These are phyloP conservation scores for Zygaena filipendulae DNA, from an alignment of 2,888 invertebrate genomes.

Conservation along the genomic window DNA sequence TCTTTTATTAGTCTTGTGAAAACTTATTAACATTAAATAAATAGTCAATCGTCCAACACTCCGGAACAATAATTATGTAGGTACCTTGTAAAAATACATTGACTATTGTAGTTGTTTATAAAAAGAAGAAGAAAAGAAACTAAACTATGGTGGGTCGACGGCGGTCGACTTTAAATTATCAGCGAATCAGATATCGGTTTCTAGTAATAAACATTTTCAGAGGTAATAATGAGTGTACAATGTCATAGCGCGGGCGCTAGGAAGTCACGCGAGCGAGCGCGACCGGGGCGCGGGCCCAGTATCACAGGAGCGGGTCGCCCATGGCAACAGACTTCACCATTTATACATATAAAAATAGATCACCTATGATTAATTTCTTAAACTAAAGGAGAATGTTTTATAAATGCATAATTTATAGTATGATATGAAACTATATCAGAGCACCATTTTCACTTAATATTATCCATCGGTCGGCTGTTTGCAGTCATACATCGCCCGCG, in stretches of 20 bases:
- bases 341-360: slow-evolving; percentile 59
- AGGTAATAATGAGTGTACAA: too few relatives aligned
- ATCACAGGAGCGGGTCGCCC: slow-evolving; percentile 11
- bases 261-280: too few relatives aligned
- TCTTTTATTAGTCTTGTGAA: slow-evolving; percentile 44
- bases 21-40: slow-evolving; percentile 41
- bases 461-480: too few relatives aligned
- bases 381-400: slow-evolving; percentile 46
- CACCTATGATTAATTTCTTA: slow-evolving; percentile 34
- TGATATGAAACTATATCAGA: slow-evolving; percentile 63
- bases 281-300: slow-evolving; percentile 1
- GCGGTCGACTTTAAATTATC: too few relatives aligned
- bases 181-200: too few relatives aligned
- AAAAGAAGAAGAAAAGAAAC: too few relatives aligned
- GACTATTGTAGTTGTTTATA: too few relatives aligned
- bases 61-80: too few relatives aligned
- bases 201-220: too few relatives aligned
- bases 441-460: slow-evolving; percentile 45
- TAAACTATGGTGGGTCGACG: too few relatives aligned
- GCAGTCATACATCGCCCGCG: too few relatives aligned
- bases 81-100: slow-evolving; percentile 15
- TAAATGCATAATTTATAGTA: slow-evolving; percentile 54
- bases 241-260: too few relatives aligned
- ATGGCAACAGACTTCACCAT: slow-evolving; percentile 6
- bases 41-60: slow-evolving; percentile 29